Base-by-base conservation (phyloP, 2,888 invertebrate genomes). In the Epirrita christyi region DNA sequence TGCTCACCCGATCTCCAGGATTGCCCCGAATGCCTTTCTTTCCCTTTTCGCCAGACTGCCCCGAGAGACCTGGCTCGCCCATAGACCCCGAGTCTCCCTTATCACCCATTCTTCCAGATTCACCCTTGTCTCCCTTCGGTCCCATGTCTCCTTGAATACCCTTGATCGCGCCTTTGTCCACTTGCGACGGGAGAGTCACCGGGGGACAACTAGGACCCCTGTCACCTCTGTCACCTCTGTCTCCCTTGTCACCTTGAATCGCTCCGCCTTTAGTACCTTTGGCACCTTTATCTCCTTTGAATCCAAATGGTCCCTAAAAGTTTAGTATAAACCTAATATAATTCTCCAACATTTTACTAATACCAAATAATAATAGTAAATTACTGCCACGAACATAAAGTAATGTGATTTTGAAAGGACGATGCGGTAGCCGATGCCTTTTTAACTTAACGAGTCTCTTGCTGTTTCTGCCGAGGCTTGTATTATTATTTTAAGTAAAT, bases 11-110 rank as follows among this genome's bases (percentile, higher is more conserved):
- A 69, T 94, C 94, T 61, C 98, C 98, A 29, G 96, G 95, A 52
- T 95, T 93, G 66, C 98, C 98, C 41, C 95, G 94, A 65, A 97
- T 88, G 67, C 98, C 98, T 75, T 98, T 98, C 88, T 98, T 98
- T 71, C 98, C 98, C 80, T 96, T 96, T 66, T 92, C 85, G 48
- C 96, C 96, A 48, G 85, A 66, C 56, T 83, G 80, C 41, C 96
- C 96, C 10, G 93, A 81, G 52, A 93, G 77, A 41, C 98, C 98
- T 68, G 94, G 93, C 68, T 94, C 94, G 51, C 97, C 97, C 63
- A 93, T 92, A 0, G 89, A 83, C 21, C 97, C 97, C 3, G 92
- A 89, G 59, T 95, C 95, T 55, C 97, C 97, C 71, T 94, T 94
- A 49, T 92, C 93, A 32, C 97, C 96, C 63, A 92, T 89, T 61